Evolutionary conservation across 2,888 invertebrate species (phyloP), one percentile per base, ranked within the genome.

Genomic region (Stictocephala bisonia): DNA sequence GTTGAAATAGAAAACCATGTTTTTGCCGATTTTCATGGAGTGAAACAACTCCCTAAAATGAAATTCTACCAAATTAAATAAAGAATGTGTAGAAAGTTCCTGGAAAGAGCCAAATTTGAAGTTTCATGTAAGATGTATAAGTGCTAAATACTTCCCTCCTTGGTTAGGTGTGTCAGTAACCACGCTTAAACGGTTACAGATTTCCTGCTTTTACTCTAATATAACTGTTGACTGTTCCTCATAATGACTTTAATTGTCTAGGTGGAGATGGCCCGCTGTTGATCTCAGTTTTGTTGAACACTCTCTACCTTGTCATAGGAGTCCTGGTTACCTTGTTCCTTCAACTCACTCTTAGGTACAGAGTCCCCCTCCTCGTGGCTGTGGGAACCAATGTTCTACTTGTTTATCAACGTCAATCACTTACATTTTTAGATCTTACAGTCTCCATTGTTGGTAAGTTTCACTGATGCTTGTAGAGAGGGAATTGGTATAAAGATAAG

Each of bases 321-420:
- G 60, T 60, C 29, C n/a, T 60, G 22, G 22, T 60, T 40, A 60
- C 35, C 20, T 15, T 60, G 40, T 60, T 60, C 22, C 60, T 60
- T 13, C 60, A 60, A 40, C 22, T 60, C 1, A 11, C 18, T 20
- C 18, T 60, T 9, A 40, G 22, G 7, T 60, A 40, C 13, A 31
- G 60, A 1, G 18, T 40, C 3, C 11, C 31, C 20, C 22, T 60
- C 35, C 40, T 60, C 20, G 13, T 20, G 1, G 60, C 60, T 22
- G 60, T 60, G 1, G 35, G 20, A 2, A 11, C 22, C 22, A 60
- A 60, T 15, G n/a, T 60, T 27, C 3, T n/a, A 7, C 40, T 60
- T n/a, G 60, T 60, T 29, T 60, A 60, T n/a, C 35, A 60, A 20
- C 18, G 22, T 22, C 35, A 22, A 9, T 24, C 60, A 1, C 40